Conservation (phyloP, 2,113 vertebrate genomes). For the Setophaga kirtlandii region DNA sequence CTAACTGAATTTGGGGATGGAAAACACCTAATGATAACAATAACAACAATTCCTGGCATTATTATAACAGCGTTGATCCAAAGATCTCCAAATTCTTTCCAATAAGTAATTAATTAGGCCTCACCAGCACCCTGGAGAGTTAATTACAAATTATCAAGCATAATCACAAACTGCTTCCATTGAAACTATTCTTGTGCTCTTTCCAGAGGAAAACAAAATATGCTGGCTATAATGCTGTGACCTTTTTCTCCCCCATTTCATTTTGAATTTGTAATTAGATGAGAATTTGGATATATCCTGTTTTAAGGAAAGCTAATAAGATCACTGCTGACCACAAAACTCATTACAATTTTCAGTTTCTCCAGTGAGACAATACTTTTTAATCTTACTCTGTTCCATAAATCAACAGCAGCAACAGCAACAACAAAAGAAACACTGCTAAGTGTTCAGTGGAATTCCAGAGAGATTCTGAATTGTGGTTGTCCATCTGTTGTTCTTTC, state of each 20-base stretch:
- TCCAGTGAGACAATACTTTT: not conserved
- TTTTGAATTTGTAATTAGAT: constrained; percentile 38
- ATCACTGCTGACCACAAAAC: constrained; percentile 16
- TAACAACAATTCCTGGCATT: constrained; percentile 42
- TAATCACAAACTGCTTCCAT: constrained; percentile 41
- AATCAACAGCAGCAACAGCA: not conserved
- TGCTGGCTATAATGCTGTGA: not conserved
- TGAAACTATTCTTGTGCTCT: constrained; percentile 34
- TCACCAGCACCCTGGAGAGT: constrained; percentile 55
- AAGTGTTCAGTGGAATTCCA: not conserved
- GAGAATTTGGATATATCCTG: not conserved
- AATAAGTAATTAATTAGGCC: constrained; percentile 65
- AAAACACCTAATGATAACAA: not conserved
- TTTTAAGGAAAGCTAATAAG: constrained; percentile 37
- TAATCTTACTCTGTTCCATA: not conserved
- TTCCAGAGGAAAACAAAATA: constrained; percentile 59
- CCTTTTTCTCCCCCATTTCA: constrained; percentile 21
- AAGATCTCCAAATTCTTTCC: constrained; percentile 55
- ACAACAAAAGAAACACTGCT: not conserved
- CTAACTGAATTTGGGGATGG: constrained; percentile 14
- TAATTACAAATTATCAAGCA: constrained; percentile 64
- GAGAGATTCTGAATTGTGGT: not conserved
- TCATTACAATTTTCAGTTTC: not conserved
- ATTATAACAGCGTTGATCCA: constrained; percentile 36
- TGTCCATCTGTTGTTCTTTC: constrained; percentile 14